Evolutionary conservation across 2,797 vertebrate genomes (phyloP), one percentile per base, ranked within the genome.

Genomic region (Pseudochirops corinnae): DNA sequence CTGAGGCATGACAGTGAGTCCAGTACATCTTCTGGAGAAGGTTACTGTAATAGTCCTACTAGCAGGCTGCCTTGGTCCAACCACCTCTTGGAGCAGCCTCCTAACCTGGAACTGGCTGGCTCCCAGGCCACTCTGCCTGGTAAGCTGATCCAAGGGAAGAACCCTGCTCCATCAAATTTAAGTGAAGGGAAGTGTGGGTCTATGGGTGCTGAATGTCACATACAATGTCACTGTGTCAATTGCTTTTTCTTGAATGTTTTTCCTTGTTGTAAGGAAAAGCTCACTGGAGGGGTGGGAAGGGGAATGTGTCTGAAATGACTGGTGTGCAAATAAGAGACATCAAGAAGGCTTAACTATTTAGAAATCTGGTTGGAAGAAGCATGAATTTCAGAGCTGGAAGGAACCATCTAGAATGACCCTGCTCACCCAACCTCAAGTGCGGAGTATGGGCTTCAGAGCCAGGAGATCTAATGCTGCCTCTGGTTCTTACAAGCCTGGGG

Each of bases 1-100:
- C 0, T 16, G 0, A 94, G 94, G 26, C 21, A 0, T 6, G 58
- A 0, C 13, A 94, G 96, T 0, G 97, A 60, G 10, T 98, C 97
- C 50, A 97, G 96, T 93, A 98, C 97, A 0, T 98, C 97, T 4
- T 93, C 24, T 0, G 97, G 97, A 46, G 97, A 97, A 56, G 62
- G 1, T 4, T 97, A 96, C 0, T 98, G 97, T 94, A 98, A 98
- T 0, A 94, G 90, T 0, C 67, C 93, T 0, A 0, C 6, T 0
- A 5, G 55, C 5, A 28, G n/a, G 57, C 62, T 5, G 0, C 90
- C 56, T 0, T 3, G 55, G 0, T 94, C 97, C 97, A 16, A 0
- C 12, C 91, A 39, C 1, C 3, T 9, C 60, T 18, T 11, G 0
- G 1, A 33, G 0, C 96, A 93, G 52, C 91, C 93, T 87, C 24